phyloP scores from a whole-genome alignment of 2,888 invertebrate species.

The Plagiodera versicolora region DNA sequence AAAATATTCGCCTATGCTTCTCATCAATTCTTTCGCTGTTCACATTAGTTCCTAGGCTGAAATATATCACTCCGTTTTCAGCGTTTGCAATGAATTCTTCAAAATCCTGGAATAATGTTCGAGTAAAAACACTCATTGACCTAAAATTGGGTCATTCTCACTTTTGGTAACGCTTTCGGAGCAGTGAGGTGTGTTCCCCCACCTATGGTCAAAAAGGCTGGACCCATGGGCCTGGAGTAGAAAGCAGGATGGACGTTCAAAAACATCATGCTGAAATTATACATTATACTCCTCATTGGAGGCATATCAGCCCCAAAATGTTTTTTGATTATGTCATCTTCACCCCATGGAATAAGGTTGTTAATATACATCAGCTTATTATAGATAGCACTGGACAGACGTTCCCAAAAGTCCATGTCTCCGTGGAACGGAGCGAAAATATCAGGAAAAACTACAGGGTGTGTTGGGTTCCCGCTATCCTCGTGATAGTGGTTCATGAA shows the following conservation, averaged over 20 bases:
- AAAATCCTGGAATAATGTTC: slow-evolving; percentile 41
- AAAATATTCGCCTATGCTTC: slow-evolving; percentile 40
- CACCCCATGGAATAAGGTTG: slow-evolving; percentile 1
- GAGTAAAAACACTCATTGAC: background rate
- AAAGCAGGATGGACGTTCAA: slow-evolving; percentile 21
- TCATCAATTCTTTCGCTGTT: slow-evolving; percentile 43
- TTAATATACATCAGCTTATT: background rate
- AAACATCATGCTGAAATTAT: slow-evolving; percentile 20
- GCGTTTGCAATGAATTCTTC: slow-evolving; percentile 46
- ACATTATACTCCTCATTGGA: slow-evolving; percentile 12
- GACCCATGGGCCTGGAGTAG: slow-evolving; percentile 20
- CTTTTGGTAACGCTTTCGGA: slow-evolving; percentile 39
- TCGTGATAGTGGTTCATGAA: slow-evolving; percentile 40
- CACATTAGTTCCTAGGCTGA: slow-evolving; percentile 53
- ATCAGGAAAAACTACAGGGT: slow-evolving; percentile 34
- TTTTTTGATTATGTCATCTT: slow-evolving; percentile 16
- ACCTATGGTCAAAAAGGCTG: slow-evolving; percentile 21
- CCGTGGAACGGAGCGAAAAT: slow-evolving; percentile 26
- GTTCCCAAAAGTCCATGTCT: slow-evolving; percentile 8
- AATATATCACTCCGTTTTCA: slow-evolving; percentile 48
- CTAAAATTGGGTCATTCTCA: slow-evolving; percentile 18
- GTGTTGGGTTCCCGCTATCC: slow-evolving; percentile 28
- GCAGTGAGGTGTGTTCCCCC: slow-evolving; percentile 38
- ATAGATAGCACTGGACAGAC: slow-evolving; percentile 26
- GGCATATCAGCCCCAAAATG: slow-evolving; percentile 16